These are phyloP conservation scores for Drosophila ironensis DNA, from an alignment of 1,140 invertebrate genomes.

Conservation along the genomic window DNA sequence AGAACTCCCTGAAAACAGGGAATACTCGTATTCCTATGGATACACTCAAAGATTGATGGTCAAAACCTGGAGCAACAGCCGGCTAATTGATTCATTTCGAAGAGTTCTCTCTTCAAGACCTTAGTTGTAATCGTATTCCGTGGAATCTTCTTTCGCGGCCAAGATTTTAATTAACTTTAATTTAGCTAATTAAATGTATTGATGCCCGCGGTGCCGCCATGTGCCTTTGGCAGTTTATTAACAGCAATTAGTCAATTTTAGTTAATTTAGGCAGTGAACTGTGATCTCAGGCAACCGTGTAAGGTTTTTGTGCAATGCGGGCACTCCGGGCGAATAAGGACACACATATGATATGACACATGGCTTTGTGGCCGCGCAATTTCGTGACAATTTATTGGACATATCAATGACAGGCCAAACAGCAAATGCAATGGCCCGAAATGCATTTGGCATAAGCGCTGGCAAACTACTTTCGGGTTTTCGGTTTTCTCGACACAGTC, in stretches of 20 bases:
- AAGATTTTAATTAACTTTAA: slow-evolving; percentile 60
- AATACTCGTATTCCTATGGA: too few species aligned
- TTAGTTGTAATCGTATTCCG: background rate
- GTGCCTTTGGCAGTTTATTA: slow-evolving; percentile 49
- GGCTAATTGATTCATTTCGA: slow-evolving; percentile 25
- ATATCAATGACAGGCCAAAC: slow-evolving; percentile 69
- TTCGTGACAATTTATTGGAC: slow-evolving; percentile 75
- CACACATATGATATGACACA: slow-evolving; percentile 42
- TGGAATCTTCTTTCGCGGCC: slow-evolving; percentile 2
- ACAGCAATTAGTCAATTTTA: slow-evolving; percentile 63
- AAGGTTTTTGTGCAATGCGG: slow-evolving; percentile 16
- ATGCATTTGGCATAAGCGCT: slow-evolving; percentile 47
- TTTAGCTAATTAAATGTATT: slow-evolving; percentile 50
- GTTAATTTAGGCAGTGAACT: slow-evolving; percentile 54
- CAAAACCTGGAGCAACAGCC: background rate
- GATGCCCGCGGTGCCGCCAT: slow-evolving; percentile 22
- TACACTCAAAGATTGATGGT: slow-evolving; percentile 22
- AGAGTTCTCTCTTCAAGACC: background rate
- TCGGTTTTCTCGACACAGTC: background rate
- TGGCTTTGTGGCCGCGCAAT: slow-evolving; percentile 27
- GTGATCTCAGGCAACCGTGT: too few species aligned
- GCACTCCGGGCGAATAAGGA: slow-evolving; percentile 22
- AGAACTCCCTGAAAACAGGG: too few species aligned
- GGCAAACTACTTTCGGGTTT: slow-evolving; percentile 27
- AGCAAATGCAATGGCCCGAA: slow-evolving; percentile 63